These are phyloP conservation scores for Mirza zaza DNA, from an alignment of 2,113 vertebrate genomes.

Conservation along the genomic window DNA sequence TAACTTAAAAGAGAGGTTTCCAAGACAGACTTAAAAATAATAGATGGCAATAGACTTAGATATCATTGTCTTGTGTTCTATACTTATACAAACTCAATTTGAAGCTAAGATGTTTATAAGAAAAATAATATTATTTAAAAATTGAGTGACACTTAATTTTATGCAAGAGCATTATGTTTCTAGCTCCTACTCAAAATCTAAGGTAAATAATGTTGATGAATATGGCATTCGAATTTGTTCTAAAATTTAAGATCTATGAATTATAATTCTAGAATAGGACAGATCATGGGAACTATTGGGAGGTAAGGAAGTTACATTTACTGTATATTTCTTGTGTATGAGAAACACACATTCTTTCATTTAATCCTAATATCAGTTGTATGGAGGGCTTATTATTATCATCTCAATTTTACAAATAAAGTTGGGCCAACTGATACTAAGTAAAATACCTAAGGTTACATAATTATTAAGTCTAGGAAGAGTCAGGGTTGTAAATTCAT, in stretches of 20 bases:
- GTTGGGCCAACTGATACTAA: background rate
- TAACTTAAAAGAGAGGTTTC: background rate
- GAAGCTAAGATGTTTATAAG: conserved; percentile 2
- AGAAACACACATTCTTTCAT: background rate
- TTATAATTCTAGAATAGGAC: background rate
- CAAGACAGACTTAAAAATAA: background rate
- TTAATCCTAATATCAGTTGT: background rate
- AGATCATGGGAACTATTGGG: background rate
- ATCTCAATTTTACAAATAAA: conserved; percentile 10
- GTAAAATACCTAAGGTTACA: background rate
- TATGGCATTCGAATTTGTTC: background rate
- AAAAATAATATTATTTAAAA: conserved; percentile 33
- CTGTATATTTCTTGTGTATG: background rate
- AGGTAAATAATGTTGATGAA: background rate
- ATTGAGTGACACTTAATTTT: conserved; percentile 7
- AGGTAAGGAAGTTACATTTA: background rate
- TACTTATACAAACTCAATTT: conserved; percentile 24
- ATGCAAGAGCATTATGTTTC: background rate
- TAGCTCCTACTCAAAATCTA: background rate
- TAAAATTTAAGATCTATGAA: background rate
- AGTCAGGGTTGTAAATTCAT: background rate
- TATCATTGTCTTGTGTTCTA: background rate
- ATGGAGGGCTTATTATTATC: background rate
- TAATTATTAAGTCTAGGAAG: background rate
- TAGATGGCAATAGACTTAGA: conserved; percentile 7